Evolutionary conservation across 2,113 vertebrate genomes (phyloP), one percentile per base, ranked within the genome.

Genomic region (Cyprinodon tularosa): DNA sequence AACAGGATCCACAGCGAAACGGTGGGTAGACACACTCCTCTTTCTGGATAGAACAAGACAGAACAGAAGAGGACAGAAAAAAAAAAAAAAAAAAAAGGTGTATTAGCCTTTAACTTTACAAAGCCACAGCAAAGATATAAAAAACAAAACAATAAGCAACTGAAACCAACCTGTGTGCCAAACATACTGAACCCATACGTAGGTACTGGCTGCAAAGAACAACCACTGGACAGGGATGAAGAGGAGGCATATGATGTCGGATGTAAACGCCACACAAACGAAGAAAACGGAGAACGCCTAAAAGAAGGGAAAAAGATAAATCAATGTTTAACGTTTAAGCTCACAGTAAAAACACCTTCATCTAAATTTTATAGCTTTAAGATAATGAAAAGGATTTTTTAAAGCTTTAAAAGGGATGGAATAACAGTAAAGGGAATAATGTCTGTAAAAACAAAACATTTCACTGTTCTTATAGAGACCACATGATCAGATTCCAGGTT

Each of bases 241-340:
- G 86, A 98, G 97, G 90, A 99, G 96, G 92, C 98, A 99, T 91
- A 99, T 98, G 92, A 99, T 98, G 94, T 99, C 98, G 78, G 98
- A 99, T 0, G 98, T 99, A 89, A 99, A 99, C 36, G 98, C 97
- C 90, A 99, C 96, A 92, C 97, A 99, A 61, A 99, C 97, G 81
- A 99, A 99, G 95, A 99, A 99, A 86, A 99, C 97, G 77, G 97
- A 99, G 89, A 99, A 99, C 69, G 97, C 97, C 98, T 99, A 84
- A 14, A 92, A 37, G 74, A 68, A 11, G 78, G 36, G 60, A 45
- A 39, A 45, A 68, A 82, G 4, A 69, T 12, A 75, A 68, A 37
- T 29, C 29, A 53, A 66, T 0, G 36, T 66, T 62, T 72, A 37
- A 66, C n/a, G 13, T 72, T 5, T 29, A 29, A 29, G 29, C 29